Evolutionary conservation across 1,140 invertebrate species (phyloP).

Genomic region (Pinna nobilis): DNA sequence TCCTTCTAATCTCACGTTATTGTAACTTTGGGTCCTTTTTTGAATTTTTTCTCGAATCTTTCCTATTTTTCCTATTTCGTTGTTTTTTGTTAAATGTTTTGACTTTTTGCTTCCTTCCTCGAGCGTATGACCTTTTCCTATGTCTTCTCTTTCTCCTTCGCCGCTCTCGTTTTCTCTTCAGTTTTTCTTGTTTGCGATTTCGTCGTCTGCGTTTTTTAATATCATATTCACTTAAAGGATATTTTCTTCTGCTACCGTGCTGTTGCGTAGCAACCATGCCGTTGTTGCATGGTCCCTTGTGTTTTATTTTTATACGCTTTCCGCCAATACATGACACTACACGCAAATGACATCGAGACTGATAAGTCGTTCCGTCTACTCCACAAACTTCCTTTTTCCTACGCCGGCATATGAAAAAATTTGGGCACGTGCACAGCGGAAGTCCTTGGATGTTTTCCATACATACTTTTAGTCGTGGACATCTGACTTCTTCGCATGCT

Average conservation of each 20-base stretch:
- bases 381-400: constrained; percentile 51
- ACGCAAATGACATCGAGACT: constrained; percentile 58
- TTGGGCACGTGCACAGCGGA: constrained; percentile 63
- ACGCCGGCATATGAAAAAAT: constrained; percentile 52
- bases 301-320: constrained; percentile 47
- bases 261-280: constrained; percentile 33
- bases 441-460: constrained; percentile 63
- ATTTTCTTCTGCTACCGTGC: constrained; percentile 26
- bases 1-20: too few relatives aligned
- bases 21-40: too few relatives aligned
- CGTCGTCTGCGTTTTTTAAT: constrained; percentile 12
- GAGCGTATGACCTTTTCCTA: constrained; percentile 27
- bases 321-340: constrained; percentile 52
- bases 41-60: too few relatives aligned
- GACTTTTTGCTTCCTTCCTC: too few relatives aligned
- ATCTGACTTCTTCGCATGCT: constrained; percentile 57
- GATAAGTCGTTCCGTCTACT: constrained; percentile 51
- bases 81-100: too few relatives aligned
- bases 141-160: constrained; percentile 21
- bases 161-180: constrained; percentile 22
- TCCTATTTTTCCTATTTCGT: too few relatives aligned
- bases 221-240: constrained; percentile 41
- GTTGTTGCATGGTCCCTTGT: constrained; percentile 46
- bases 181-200: constrained; percentile 30
- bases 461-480: constrained; percentile 61